Percentiles rank a stretch among this genome's conserved stretches.
phyloP scores from a whole-genome alignment of 1,140 invertebrate species.

The Drosophila sulfurigaster region DNA sequence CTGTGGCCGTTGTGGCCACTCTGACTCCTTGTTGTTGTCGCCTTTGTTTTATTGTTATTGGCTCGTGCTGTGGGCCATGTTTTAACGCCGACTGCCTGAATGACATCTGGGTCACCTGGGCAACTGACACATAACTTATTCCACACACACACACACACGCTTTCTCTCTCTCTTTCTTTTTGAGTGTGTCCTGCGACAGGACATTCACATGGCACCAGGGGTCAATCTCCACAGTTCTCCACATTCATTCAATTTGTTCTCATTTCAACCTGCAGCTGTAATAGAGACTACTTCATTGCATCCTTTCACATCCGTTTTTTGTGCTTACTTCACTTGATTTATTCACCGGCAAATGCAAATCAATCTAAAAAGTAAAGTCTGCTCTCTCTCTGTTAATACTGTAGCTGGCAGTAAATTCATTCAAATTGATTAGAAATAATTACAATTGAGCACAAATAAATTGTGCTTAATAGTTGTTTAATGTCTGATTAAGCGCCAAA shows the following conservation, averaged over 20 bases:
- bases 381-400: not conserved
- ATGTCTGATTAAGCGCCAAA: not conserved
- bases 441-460: not conserved
- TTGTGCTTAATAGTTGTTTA: not conserved
- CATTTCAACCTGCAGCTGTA: not conserved
- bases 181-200: not conserved
- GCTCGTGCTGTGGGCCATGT: slow-evolving; percentile 66
- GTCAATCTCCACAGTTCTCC: not conserved
- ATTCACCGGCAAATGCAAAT: not conserved
- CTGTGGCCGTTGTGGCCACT: slow-evolving; percentile 16
- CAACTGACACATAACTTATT: slow-evolving; percentile 65
- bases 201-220: not conserved
- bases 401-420: not conserved
- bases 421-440: not conserved
- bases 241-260: not conserved
- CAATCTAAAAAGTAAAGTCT: not conserved
- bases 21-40: slow-evolving; percentile 34
- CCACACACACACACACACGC: not conserved
- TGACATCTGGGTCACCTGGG: slow-evolving; percentile 81
- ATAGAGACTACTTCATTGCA: not conserved
- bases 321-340: not conserved
- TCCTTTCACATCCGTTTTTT: not conserved
- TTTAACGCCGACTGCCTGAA: slow-evolving; percentile 69
- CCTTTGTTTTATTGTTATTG: slow-evolving; percentile 76
- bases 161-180: not conserved